These are phyloP conservation scores for Halisarca cf. caerulea DNA, from an alignment of 37 sponge, comb jelly and placozoan species.

Conservation along the genomic window DNA sequence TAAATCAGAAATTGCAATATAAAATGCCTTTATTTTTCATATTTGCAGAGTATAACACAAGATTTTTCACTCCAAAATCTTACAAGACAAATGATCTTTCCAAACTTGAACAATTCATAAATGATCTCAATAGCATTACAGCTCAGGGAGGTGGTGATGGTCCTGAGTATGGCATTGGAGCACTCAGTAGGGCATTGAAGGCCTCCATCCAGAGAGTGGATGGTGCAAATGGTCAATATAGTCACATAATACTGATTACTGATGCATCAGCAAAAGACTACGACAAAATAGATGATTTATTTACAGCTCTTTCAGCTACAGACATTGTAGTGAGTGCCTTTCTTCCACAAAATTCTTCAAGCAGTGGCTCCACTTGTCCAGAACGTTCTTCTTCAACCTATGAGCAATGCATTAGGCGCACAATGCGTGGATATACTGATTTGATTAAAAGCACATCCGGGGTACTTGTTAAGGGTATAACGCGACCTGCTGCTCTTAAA, in stretches of 20 bases:
- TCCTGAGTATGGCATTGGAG: conserved; percentile 10
- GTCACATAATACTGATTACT: neutral
- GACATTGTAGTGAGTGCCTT: neutral
- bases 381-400: too few species aligned
- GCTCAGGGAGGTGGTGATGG: conserved; percentile 5
- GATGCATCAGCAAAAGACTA: conserved; percentile 22
- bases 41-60: neutral
- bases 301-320: neutral
- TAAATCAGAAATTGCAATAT: too few species aligned
- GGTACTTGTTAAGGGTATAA: neutral
- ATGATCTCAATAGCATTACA: neutral
- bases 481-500: neutral
- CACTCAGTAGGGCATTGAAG: neutral
- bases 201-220: neutral
- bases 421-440: neutral
- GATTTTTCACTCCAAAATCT: conserved; percentile 1
- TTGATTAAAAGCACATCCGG: neutral
- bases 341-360: neutral
- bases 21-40: too few species aligned
- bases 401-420: neutral
- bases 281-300: too few species aligned
- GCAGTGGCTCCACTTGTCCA: neutral
- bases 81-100: neutral
- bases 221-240: neutral
- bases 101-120: neutral